These are phyloP conservation scores for Melanotaenia pygmaea DNA, from an alignment of 2,797 vertebrate species.

Conservation along the genomic window DNA sequence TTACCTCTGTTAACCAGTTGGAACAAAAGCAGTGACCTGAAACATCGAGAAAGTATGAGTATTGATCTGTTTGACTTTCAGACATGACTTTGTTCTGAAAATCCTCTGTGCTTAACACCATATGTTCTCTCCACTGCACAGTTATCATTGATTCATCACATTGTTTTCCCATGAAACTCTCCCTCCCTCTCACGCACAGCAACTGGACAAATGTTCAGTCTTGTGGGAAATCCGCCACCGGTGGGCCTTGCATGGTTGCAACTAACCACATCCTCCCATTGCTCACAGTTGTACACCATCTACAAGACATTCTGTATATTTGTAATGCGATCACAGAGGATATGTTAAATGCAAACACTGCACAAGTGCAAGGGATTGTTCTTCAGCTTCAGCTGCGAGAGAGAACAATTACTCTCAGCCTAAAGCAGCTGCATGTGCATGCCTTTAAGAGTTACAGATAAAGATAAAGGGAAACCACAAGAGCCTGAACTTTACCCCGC, in stretches of 20 bases:
- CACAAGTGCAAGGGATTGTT: conserved; percentile 40
- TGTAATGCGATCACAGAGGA: conserved; percentile 36
- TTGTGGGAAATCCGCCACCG: conserved; percentile 58
- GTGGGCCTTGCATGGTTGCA: conserved; percentile 11
- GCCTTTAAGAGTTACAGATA: neutral
- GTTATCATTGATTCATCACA: conserved; percentile 50
- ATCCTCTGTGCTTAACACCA: conserved; percentile 23
- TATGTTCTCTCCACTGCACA: conserved; percentile 20
- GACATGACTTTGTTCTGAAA: conserved; percentile 11
- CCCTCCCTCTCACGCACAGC: conserved; percentile 3
- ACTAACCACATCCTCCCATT: conserved; percentile 57
- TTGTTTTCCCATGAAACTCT: conserved; percentile 61
- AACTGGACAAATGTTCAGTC: conserved; percentile 50
- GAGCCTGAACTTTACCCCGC: neutral
- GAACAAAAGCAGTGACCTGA: neutral
- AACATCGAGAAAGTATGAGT: neutral
- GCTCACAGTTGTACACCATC: conserved; percentile 48
- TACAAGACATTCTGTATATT: neutral
- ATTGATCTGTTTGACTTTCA: conserved; percentile 23
- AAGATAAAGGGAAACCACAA: neutral
- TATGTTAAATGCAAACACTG: conserved; percentile 1
- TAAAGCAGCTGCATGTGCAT: neutral
- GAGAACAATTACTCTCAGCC: neutral
- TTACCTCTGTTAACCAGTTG: neutral
- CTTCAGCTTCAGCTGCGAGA: conserved; percentile 22